Conservation (phyloP, 2,113 vertebrate species). For the Panurus biarmicus region DNA sequence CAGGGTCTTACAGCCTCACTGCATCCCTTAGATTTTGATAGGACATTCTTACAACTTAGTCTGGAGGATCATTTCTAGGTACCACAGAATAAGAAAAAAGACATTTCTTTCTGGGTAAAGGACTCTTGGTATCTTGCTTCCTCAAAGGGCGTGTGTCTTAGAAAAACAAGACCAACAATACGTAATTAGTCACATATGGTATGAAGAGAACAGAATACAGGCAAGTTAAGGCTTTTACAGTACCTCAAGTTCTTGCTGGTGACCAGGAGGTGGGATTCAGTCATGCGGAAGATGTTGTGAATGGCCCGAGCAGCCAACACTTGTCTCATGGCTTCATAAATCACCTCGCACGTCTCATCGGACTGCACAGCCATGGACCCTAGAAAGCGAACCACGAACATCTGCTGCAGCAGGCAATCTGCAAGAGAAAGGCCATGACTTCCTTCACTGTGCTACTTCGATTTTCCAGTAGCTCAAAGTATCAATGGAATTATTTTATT, state of each 20-base stretch:
- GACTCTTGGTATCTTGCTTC: neutral
- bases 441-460: neutral
- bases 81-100: neutral
- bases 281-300: constrained; percentile 95
- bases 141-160: neutral
- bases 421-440: neutral
- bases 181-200: neutral
- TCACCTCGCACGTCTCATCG: constrained; percentile 81
- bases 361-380: constrained; percentile 93
- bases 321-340: constrained; percentile 97
- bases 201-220: neutral
- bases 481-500: neutral
- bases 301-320: constrained; percentile 94
- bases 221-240: neutral
- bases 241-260: constrained; percentile 87
- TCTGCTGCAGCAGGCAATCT: constrained; percentile 93
- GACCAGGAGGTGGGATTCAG: constrained; percentile 93
- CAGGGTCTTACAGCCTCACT: neutral
- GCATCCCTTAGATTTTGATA: neutral
- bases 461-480: neutral
- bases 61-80: neutral
- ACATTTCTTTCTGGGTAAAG: neutral
- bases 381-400: constrained; percentile 90
- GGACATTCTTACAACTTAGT: neutral
- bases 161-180: neutral